Evolutionary conservation across 2,113 vertebrate species (phyloP), one percentile per base, ranked within the genome.

Genomic region (Phaethornis superciliosus): DNA sequence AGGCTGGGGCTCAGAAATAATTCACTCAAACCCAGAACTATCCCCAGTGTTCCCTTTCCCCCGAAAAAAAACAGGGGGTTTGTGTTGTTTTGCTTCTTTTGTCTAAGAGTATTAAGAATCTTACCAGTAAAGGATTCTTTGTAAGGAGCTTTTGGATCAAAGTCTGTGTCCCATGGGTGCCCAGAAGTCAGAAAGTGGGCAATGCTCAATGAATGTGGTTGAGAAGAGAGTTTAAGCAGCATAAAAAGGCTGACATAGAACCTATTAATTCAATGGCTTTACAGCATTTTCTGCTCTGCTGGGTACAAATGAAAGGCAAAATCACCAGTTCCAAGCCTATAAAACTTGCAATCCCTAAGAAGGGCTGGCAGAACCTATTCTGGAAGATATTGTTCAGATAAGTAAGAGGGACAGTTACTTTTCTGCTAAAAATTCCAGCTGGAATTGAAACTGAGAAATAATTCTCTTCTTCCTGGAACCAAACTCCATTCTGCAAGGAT

Each of bases 221-320:
- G 63, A 92, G 80, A 93, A 86, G 8, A 86, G 40, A 80, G 40
- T 58, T 79, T 90, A 87, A 87, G 83, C 24, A 79, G 65, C 77
- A 42, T n/a, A 69, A 27, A 90, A 71, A 92, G 49, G 58, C 74
- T 76, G 56, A 84, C 90, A 86, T 76, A 81, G 72, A 93, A 95
- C 56, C 89, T 76, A 91, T 94, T 97, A 95, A 82, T 95, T 90
- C 40, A 22, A 81, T 1, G 19, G 70, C 60, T 95, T 91, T 68
- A 77, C 47, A 96, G 64, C 71, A 77, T 93, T 95, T 94, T 96
- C 90, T 95, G 95, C 89, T 96, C 89, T 89, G 69, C 42, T 95
- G 81, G 63, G 44, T 92, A 93, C 56, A 91, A 96, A 76, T 90
- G 90, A 96, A 90, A 95, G 60, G 60, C 88, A 92, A 95, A 95